phyloP scores from a whole-genome alignment of 2,113 vertebrate species.

The Montifringilla adamsi region DNA sequence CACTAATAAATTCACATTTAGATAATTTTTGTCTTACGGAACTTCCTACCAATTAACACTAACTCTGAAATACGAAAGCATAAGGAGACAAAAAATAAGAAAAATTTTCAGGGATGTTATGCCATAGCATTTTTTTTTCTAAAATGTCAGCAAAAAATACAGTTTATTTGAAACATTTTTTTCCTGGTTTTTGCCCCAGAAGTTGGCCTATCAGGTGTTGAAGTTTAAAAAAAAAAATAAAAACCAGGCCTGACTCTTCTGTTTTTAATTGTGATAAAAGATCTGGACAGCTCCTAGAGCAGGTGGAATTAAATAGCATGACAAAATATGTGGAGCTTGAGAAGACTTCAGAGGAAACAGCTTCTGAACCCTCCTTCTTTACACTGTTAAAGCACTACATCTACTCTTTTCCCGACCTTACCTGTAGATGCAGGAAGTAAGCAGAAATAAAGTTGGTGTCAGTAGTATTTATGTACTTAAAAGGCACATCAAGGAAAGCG shows the following conservation, averaged over 20 bases:
- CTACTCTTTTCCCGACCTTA: background rate
- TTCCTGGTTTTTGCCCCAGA: background rate
- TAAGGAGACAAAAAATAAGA: background rate
- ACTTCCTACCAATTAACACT: conserved; percentile 60
- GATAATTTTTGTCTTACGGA: conserved; percentile 71
- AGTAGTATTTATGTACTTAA: background rate
- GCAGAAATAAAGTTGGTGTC: background rate
- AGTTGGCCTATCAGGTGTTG: fast-evolving
- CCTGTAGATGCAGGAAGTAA: background rate
- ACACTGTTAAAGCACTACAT: background rate
- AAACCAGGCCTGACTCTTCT: background rate
- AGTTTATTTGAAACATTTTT: background rate
- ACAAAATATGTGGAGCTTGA: background rate
- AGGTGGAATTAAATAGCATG: background rate
- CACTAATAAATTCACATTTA: conserved; percentile 78
- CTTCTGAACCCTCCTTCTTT: background rate
- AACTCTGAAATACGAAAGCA: conserved; percentile 41
- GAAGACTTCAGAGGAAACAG: background rate
- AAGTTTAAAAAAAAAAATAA: background rate
- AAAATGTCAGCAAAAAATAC: background rate
- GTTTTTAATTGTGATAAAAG: background rate
- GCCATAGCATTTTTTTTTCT: background rate
- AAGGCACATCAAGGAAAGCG: background rate
- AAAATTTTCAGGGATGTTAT: background rate
- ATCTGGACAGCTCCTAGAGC: background rate